A percentile compares a stretch with the other conserved stretches of the same genome.
Evolutionary conservation across 1,140 invertebrate genomes (phyloP).

Genomic region (Lycorma delicatula): DNA sequence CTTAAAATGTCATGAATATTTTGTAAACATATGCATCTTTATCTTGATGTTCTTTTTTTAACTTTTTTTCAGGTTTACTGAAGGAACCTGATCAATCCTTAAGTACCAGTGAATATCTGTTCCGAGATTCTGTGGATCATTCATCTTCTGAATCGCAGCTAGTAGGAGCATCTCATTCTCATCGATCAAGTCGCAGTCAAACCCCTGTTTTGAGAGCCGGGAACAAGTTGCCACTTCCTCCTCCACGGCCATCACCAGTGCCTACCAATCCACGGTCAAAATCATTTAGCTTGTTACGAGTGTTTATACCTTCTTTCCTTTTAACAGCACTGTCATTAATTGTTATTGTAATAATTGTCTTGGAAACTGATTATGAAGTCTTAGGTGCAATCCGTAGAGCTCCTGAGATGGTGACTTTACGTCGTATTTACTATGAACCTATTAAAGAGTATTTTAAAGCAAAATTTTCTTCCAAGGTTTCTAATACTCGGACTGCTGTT

Average conservation of each 20-base stretch:
- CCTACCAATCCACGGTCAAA: conserved; percentile 11
- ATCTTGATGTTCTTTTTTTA: too few relatives aligned
- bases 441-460: conserved; percentile 63
- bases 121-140: conserved; percentile 66
- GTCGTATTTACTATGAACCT: conserved; percentile 72
- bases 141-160: conserved; percentile 64
- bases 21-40: too few relatives aligned
- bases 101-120: conserved; percentile 48
- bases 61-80: too few relatives aligned
- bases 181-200: conserved; percentile 47
- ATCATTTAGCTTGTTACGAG: conserved; percentile 45
- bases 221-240: conserved; percentile 17
- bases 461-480: conserved; percentile 36
- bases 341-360: conserved; percentile 38
- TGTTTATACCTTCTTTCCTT: conserved; percentile 60
- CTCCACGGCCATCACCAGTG: conserved; percentile 13
- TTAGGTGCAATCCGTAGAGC: conserved; percentile 59
- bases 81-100: not conserved
- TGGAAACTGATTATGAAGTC: conserved; percentile 57
- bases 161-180: conserved; percentile 41
- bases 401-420: conserved; percentile 68
- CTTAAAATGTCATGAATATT: too few relatives aligned
- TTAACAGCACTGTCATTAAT: conserved; percentile 56
- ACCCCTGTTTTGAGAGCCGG: conserved; percentile 35
- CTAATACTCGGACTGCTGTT: too few relatives aligned